These are phyloP conservation scores for Orthonevra nobilis DNA, from an alignment of 2,888 invertebrate genomes.

Conservation along the genomic window DNA sequence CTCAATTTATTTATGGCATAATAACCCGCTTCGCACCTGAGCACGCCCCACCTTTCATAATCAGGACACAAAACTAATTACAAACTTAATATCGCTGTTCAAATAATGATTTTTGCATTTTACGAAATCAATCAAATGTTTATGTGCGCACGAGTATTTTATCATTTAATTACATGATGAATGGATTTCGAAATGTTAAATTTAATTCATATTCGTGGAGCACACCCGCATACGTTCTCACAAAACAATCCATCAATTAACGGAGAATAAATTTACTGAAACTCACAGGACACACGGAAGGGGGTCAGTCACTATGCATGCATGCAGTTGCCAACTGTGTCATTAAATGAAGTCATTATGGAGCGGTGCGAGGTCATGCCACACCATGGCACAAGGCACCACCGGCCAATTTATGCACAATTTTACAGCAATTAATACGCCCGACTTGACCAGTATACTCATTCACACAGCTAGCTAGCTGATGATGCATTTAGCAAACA, in stretches of 20 bases:
- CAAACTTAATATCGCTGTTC: too few species aligned
- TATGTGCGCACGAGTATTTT: neutral
- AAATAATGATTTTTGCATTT: conserved; percentile 14
- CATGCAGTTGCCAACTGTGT: conserved; percentile 8
- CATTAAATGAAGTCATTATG: conserved; percentile 59
- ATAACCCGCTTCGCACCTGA: too few species aligned
- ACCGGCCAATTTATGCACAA: conserved; percentile 43
- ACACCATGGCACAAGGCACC: neutral
- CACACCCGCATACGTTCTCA: neutral
- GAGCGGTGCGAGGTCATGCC: conserved; percentile 15
- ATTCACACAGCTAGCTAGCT: too few species aligned
- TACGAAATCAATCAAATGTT: conserved; percentile 31
- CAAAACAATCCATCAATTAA: conserved; percentile 56
- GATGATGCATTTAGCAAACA: too few species aligned
- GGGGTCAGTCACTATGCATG: conserved; percentile 22
- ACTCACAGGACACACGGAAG: conserved; percentile 5
- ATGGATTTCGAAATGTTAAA: conserved; percentile 10
- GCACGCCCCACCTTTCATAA: too few species aligned
- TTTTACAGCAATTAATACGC: conserved; percentile 55
- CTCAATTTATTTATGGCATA: too few species aligned
- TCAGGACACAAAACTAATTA: too few species aligned
- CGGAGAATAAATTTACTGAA: conserved; percentile 39
- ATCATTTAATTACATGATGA: conserved; percentile 24
- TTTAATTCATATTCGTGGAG: conserved; percentile 11
- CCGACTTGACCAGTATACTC: too few species aligned